These are phyloP conservation scores for Apogon hyalosoma DNA, from an alignment of 2,797 vertebrate genomes.

Conservation along the genomic window DNA sequence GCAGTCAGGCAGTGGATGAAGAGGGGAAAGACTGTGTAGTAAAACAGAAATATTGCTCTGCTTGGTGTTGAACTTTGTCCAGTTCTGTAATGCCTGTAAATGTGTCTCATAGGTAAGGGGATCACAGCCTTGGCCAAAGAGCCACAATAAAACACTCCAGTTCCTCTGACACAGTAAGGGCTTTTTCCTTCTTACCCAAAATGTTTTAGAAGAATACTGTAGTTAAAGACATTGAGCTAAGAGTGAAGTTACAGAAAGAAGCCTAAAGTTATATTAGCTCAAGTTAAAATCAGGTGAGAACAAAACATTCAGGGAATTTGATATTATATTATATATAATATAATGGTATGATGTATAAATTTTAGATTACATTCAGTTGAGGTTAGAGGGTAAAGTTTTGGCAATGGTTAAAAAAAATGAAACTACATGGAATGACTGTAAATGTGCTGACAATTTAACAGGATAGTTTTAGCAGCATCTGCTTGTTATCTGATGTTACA, in stretches of 20 bases:
- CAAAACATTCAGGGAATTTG: too few relatives aligned
- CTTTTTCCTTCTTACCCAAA: conserved; percentile 23
- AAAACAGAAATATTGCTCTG: conserved; percentile 73
- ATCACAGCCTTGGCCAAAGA: conserved; percentile 67
- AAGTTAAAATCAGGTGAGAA: conserved; percentile 8
- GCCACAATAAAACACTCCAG: conserved; percentile 63
- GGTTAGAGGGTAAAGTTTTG: conserved; percentile 1
- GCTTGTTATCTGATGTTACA: background rate
- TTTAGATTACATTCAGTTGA: background rate
- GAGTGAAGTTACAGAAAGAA: background rate
- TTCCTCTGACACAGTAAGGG: conserved; percentile 41
- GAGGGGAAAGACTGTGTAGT: conserved; percentile 60
- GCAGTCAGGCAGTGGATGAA: conserved; percentile 61
- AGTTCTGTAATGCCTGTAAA: conserved; percentile 72
- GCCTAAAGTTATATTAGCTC: background rate
- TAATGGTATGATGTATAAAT: too few relatives aligned
- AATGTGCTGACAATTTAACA: background rate
- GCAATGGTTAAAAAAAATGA: background rate
- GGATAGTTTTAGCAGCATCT: background rate
- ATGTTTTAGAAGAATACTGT: conserved; percentile 12
- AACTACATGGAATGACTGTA: background rate
- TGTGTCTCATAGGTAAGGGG: conserved; percentile 67
- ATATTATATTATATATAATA: too few relatives aligned
- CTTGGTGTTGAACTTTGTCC: conserved; percentile 69
- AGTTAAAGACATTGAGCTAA: background rate